Evolutionary conservation across 1,140 invertebrate genomes (phyloP), one percentile per base, ranked within the genome.

Genomic region (Radopholus similis): DNA sequence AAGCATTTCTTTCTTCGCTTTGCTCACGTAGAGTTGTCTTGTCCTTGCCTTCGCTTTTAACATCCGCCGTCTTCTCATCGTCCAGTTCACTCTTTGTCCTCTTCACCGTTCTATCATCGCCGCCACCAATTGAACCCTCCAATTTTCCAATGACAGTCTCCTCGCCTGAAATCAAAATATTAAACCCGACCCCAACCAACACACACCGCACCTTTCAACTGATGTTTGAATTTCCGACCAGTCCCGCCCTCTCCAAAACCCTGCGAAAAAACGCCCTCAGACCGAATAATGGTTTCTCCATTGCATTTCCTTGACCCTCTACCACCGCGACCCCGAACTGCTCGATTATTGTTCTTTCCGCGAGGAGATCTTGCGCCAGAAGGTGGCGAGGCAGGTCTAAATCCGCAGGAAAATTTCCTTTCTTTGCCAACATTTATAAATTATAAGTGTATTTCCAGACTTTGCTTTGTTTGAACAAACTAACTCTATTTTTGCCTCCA

Each of bases 261-360:
- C n/a, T 57, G 51, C 13, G 63, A 64, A 63, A 64, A 64, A 13
- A 64, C 37, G 15, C 63, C 63, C 38, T 64, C 63, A 15, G 63
- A 64, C 21, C 30, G 21, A 13, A 64, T 65, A 30, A 64, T 30
- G 8, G 18, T 66, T 30, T 54, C 30, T 35, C 51, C 15, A 9
- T 59, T 40, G 30, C 23, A 42, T 49, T 65, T 42, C 63, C 30
- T 11, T 32, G 40, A 11, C 11, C 57, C 63, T 11, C n/a, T 42
- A 9, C 58, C 38, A 21, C 37, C n/a, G 28, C 30, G 23, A 28
- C 2, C 47, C 47, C 34, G 42, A 62, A 49, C 8, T 49, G 59
- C n/a, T 21, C 40, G 21, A 9, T 23, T 15, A 35, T 47, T 49
- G 26, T 28, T 26, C 26, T 30, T 51, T 34, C n/a, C 2, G 5